phyloP scores from a whole-genome alignment of 2,888 invertebrate genomes.

The Drosophila pullipes region DNA sequence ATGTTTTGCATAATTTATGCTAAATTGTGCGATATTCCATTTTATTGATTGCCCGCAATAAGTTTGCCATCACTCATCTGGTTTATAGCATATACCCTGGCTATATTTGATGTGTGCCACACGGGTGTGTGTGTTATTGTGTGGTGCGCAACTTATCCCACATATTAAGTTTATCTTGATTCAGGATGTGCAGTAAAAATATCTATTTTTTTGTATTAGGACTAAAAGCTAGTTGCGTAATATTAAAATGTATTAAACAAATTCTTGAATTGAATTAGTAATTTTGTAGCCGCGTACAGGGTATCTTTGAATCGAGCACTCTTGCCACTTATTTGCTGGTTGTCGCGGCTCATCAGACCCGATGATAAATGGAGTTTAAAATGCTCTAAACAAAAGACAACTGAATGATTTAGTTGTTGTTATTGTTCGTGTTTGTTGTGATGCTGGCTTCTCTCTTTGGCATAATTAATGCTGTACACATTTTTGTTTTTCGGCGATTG shows the following conservation, averaged over 20 bases:
- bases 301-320: neutral
- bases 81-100: constrained; percentile 21
- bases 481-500: constrained; percentile 26
- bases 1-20: constrained; percentile 70
- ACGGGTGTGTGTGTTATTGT: neutral
- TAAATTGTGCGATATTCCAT: constrained; percentile 53
- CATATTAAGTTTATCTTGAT: neutral
- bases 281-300: neutral
- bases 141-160: neutral
- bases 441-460: constrained; percentile 5
- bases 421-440: constrained; percentile 27
- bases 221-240: neutral
- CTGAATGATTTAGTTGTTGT: constrained; percentile 66
- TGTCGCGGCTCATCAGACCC: constrained; percentile 52
- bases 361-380: constrained; percentile 74
- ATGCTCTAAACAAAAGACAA: constrained; percentile 53
- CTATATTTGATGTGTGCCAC: accelerated
- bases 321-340: neutral
- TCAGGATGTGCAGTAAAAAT: neutral
- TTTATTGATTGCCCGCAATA: constrained; percentile 32
- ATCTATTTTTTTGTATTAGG: accelerated
- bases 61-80: constrained; percentile 50
- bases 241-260: neutral
- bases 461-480: constrained; percentile 70
- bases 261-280: neutral